Conservation (phyloP, 2,113 vertebrate genomes). For the Halcyon malimbica region DNA sequence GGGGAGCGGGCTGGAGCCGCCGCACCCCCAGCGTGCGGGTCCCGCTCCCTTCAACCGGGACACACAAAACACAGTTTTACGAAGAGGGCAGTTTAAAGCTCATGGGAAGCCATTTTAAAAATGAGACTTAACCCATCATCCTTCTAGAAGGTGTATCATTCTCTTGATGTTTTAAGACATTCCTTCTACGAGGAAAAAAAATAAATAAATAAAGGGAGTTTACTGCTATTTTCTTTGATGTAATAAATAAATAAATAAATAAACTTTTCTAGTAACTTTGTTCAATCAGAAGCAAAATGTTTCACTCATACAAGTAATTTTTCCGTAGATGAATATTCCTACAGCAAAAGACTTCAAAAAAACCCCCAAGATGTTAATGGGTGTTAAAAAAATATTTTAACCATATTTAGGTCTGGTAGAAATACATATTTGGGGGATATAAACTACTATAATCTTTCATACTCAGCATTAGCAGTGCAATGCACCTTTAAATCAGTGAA, state of each 20-base stretch:
- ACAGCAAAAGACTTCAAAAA: neutral
- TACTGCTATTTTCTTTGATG: neutral
- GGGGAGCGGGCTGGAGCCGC: neutral
- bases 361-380: neutral
- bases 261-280: neutral
- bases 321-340: neutral
- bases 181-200: neutral
- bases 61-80: accelerated
- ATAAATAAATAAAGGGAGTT: neutral
- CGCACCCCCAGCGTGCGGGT: neutral
- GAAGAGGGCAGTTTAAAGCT: neutral
- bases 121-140: neutral
- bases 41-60: no score
- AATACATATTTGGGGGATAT: neutral
- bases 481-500: neutral
- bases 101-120: neutral
- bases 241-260: neutral
- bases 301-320: neutral
- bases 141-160: neutral
- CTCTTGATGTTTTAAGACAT: neutral
- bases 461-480: neutral
- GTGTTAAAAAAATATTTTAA: neutral
- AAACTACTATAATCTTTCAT: neutral
- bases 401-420: neutral
- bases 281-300: neutral